These are phyloP conservation scores for Poecilia velifera DNA, from an alignment of 2,797 vertebrate species.

Conservation along the genomic window DNA sequence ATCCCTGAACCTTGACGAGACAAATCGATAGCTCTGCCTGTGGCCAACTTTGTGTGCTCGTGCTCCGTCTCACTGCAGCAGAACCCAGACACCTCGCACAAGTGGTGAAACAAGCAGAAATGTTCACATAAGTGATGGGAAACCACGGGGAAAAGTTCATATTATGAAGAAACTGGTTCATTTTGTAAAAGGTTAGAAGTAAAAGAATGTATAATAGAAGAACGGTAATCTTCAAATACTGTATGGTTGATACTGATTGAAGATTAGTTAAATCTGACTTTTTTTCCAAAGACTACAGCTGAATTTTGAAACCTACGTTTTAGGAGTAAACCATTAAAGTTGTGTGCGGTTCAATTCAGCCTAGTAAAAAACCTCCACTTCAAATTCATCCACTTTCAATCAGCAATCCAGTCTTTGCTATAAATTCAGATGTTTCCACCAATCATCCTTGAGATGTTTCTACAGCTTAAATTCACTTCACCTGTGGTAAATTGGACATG, in stretches of 20 bases:
- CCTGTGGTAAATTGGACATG: no score
- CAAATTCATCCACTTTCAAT: neutral
- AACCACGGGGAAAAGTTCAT: neutral
- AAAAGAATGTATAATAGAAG: neutral
- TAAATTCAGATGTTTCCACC: no score
- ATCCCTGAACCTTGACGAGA: slow-evolving; percentile 75
- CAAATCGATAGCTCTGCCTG: slow-evolving; percentile 75
- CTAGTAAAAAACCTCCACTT: neutral
- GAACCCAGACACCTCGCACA: slow-evolving; percentile 23
- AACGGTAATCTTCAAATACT: neutral
- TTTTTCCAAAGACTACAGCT: neutral
- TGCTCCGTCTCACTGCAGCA: slow-evolving; percentile 44
- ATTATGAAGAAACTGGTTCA: neutral
- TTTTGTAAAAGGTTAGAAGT: slow-evolving; percentile 10
- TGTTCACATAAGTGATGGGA: slow-evolving; percentile 21
- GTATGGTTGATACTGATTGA: neutral
- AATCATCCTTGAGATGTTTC: no score
- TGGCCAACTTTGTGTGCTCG: slow-evolving; percentile 52
- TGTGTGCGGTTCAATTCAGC: neutral
- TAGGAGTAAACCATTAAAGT: neutral
- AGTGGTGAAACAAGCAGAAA: slow-evolving; percentile 17
- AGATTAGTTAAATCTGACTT: neutral
- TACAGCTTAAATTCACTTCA: no score
- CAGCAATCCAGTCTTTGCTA: no score
- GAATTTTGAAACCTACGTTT: neutral